Evolutionary conservation across 2,888 invertebrate species (phyloP).

Genomic region (Stegana nigrithorax): DNA sequence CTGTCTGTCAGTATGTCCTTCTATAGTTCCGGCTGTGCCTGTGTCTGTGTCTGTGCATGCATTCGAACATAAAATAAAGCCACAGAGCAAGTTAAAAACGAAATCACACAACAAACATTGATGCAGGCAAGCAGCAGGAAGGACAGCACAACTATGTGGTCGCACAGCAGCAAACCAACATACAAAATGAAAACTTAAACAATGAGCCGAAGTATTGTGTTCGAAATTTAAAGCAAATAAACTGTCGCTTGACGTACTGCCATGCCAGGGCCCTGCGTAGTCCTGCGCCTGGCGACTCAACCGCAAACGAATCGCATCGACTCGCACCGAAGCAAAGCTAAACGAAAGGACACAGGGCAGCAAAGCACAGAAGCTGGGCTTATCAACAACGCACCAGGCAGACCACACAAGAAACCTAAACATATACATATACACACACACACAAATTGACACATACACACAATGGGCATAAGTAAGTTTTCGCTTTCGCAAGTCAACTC

Average conservation of each 20-base stretch:
- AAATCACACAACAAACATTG: not conserved
- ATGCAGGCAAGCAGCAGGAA: too few relatives aligned
- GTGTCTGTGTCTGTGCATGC: not conserved
- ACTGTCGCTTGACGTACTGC: too few relatives aligned
- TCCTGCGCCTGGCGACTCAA: too few relatives aligned
- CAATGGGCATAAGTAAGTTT: not conserved
- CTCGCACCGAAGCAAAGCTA: not conserved
- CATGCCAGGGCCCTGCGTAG: too few relatives aligned
- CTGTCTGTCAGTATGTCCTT: not conserved
- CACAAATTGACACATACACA: not conserved
- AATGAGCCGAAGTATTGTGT: not conserved
- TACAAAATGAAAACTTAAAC: conserved; percentile 3
- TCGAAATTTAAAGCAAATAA: conserved; percentile 3
- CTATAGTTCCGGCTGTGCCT: not conserved
- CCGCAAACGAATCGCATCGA: too few relatives aligned
- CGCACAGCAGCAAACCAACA: too few relatives aligned
- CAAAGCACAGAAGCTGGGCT: not conserved
- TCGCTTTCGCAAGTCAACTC: too few relatives aligned
- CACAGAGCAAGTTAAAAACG: not conserved
- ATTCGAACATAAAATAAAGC: not conserved
- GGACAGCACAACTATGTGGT: too few relatives aligned
- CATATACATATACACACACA: not conserved
- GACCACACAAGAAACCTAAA: not conserved
- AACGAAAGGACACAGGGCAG: not conserved
- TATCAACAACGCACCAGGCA: conserved; percentile 3